A percentile compares a stretch with the other conserved stretches of the same genome.
These are phyloP conservation scores for Donacobius atricapilla DNA, from an alignment of 2,113 vertebrate species.

Conservation along the genomic window DNA sequence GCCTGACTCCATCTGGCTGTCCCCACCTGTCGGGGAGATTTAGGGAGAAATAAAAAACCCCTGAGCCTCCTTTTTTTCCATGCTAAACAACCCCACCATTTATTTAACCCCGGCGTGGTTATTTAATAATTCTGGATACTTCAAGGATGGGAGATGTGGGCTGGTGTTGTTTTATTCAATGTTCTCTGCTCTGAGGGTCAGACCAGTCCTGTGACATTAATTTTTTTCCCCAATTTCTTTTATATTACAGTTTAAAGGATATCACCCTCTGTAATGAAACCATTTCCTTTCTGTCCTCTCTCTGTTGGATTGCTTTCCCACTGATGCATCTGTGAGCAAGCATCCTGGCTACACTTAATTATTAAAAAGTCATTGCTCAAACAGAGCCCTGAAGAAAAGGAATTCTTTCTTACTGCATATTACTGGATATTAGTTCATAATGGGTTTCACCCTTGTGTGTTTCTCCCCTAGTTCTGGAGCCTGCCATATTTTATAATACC, in stretches of 20 bases:
- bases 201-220: not conserved
- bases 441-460: not conserved
- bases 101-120: not conserved
- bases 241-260: not conserved
- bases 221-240: not conserved
- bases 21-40: not conserved
- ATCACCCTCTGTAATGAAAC: not conserved
- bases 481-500: not conserved
- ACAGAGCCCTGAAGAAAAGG: not conserved
- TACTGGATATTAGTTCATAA: not conserved
- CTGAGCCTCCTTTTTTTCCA: not conserved
- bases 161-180: not conserved
- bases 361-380: slow-evolving; percentile 17
- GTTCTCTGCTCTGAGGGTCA: not conserved
- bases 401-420: not conserved
- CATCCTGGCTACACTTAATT: not conserved
- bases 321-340: not conserved
- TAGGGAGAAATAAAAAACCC: not conserved
- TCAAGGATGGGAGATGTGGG: not conserved
- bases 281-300: not conserved
- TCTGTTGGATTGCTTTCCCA: not conserved
- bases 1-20: fast-evolving
- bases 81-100: not conserved
- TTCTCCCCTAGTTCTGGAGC: not conserved
- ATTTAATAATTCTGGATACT: not conserved